Conservation (phyloP, 2,888 invertebrate genomes). For the Ichneumoninae sp. region DNA sequence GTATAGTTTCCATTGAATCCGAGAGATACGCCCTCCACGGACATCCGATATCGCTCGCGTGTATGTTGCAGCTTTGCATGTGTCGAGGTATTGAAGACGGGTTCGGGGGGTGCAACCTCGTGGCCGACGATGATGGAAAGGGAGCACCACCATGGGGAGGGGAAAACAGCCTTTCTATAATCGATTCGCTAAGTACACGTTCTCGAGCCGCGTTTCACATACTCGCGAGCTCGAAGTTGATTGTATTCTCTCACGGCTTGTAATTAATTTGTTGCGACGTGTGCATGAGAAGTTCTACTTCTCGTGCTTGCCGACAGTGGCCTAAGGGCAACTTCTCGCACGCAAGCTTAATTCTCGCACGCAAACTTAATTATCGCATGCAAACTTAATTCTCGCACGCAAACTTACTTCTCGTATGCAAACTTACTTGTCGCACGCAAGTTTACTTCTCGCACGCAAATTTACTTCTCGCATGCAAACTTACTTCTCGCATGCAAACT, state of each 20-base stretch:
- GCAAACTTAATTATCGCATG: too few relatives aligned
- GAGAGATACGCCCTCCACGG: not conserved
- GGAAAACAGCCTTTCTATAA: slow-evolving; percentile 41
- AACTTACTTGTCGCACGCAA: too few relatives aligned
- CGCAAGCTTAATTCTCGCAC: too few relatives aligned
- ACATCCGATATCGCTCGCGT: not conserved
- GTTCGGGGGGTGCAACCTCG: slow-evolving; percentile 26
- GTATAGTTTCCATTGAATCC: slow-evolving; percentile 14
- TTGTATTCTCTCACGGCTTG: not conserved
- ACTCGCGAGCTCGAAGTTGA: not conserved
- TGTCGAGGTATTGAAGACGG: slow-evolving; percentile 14
- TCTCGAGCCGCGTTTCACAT: not conserved
- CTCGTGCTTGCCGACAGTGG: too few relatives aligned
- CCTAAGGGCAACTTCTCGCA: too few relatives aligned
- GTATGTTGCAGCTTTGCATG: not conserved
- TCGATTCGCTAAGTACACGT: slow-evolving; percentile 52
- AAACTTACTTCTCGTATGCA: too few relatives aligned
- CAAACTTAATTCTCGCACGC: too few relatives aligned
- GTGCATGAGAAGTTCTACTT: too few relatives aligned
- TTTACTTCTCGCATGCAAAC: too few relatives aligned
- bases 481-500: too few relatives aligned
- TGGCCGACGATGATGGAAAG: slow-evolving; percentile 1
- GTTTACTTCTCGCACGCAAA: too few relatives aligned
- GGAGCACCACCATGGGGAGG: slow-evolving; percentile 4
- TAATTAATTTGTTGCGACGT: slow-evolving; percentile 16